phyloP scores from a whole-genome alignment of 2,888 invertebrate genomes.

The Dicycla oo region DNA sequence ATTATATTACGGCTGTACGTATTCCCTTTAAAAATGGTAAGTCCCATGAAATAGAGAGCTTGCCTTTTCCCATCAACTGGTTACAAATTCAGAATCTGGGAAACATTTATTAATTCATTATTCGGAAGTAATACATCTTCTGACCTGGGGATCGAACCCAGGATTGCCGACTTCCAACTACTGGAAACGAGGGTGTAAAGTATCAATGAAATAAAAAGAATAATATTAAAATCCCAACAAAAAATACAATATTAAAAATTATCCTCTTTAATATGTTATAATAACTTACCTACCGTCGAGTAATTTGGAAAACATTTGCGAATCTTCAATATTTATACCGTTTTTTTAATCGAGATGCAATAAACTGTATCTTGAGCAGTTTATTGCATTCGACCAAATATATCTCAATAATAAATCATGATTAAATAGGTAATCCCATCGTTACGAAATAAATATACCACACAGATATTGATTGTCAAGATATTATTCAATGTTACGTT shows the following conservation, averaged over 20 bases:
- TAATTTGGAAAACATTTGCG: constrained; percentile 30
- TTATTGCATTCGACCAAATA: constrained; percentile 57
- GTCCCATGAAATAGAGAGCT: too few relatives aligned
- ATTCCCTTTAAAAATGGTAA: too few relatives aligned
- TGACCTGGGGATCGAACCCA: too few relatives aligned
- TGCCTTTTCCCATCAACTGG: too few relatives aligned
- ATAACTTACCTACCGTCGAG: constrained; percentile 58
- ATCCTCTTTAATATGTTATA: background rate
- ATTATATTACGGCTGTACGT: too few relatives aligned
- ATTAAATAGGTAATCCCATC: constrained; percentile 35
- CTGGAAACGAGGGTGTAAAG: too few relatives aligned
- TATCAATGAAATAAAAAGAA: too few relatives aligned
- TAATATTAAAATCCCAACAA: too few relatives aligned
- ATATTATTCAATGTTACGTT: background rate
- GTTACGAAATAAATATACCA: constrained; percentile 10
- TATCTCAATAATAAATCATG: constrained; percentile 57
- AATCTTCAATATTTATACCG: constrained; percentile 59
- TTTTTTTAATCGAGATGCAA: constrained; percentile 54
- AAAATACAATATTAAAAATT: constrained; percentile 10
- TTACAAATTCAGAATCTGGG: too few relatives aligned
- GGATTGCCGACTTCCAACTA: too few relatives aligned
- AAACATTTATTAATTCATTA: too few relatives aligned
- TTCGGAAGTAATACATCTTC: too few relatives aligned
- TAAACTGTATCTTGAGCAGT: constrained; percentile 62
- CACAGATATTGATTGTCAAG: background rate